These are phyloP conservation scores for Anguilla japonica DNA, from an alignment of 2,113 vertebrate species.

Conservation along the genomic window DNA sequence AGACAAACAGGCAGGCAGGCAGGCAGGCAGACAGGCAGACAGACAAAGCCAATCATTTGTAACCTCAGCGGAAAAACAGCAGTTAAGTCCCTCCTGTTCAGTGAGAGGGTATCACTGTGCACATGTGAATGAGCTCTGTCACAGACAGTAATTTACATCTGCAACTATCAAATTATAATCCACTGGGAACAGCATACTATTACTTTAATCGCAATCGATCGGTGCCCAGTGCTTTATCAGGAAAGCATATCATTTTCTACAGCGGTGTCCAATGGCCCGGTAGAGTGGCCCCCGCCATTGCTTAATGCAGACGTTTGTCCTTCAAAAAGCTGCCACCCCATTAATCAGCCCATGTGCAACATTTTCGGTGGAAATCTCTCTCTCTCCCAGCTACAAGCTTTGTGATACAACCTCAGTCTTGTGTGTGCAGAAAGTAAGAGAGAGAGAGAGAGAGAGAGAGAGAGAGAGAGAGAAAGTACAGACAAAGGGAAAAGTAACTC, in stretches of 20 bases:
- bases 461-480: too few species aligned
- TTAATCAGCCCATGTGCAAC: slow-evolving; percentile 7
- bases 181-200: background rate
- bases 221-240: background rate
- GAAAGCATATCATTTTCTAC: background rate
- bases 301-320: slow-evolving; percentile 28
- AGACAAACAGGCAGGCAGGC: background rate
- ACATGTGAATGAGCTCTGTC: background rate
- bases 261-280: background rate
- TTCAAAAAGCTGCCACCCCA: background rate
- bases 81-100: background rate
- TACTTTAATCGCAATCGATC: background rate
- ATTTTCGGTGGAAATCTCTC: slow-evolving; percentile 11
- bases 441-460: too few species aligned
- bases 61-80: background rate
- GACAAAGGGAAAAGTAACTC: too few species aligned
- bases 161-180: background rate
- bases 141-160: background rate
- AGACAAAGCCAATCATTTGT: background rate
- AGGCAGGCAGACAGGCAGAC: background rate
- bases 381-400: background rate
- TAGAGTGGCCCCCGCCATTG: background rate
- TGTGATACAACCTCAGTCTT: too few species aligned
- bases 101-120: background rate
- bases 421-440: too few species aligned